Evolutionary conservation across 2,888 invertebrate genomes (phyloP).

Genomic region (Plusia festucae): DNA sequence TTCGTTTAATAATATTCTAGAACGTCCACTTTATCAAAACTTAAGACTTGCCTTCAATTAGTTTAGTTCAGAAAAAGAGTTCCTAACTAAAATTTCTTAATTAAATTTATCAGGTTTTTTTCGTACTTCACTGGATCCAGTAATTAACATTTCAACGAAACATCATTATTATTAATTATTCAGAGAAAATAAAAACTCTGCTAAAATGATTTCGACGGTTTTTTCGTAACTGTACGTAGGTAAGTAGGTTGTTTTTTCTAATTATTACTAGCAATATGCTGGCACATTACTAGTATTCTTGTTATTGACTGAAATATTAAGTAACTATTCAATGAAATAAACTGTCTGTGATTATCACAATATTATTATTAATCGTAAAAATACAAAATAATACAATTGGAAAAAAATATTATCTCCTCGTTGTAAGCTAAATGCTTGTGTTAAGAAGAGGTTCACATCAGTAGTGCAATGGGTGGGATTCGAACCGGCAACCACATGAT

Average conservation of each 20-base stretch:
- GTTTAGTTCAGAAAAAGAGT: neutral
- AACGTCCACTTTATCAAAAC: neutral
- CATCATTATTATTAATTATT: neutral
- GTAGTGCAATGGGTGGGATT: too few species aligned
- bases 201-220: neutral
- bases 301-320: too few species aligned
- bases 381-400: too few species aligned
- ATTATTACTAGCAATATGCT: too few species aligned
- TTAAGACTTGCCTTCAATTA: neutral
- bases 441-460: too few species aligned
- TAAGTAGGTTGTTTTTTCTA: neutral
- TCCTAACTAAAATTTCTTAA: conserved; percentile 1
- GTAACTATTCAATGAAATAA: too few species aligned
- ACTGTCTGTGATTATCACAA: too few species aligned
- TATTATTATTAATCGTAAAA: too few species aligned
- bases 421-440: too few species aligned
- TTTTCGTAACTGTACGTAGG: neutral
- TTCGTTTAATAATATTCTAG: neutral
- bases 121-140: neutral
- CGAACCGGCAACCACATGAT: too few species aligned
- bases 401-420: too few species aligned
- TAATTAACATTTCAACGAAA: neutral
- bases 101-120: conserved; percentile 6
- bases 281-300: too few species aligned
- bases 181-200: neutral